phyloP scores from a whole-genome alignment of 37 sponge, comb jelly and placozoan genomes.

The Beroe ovata region DNA sequence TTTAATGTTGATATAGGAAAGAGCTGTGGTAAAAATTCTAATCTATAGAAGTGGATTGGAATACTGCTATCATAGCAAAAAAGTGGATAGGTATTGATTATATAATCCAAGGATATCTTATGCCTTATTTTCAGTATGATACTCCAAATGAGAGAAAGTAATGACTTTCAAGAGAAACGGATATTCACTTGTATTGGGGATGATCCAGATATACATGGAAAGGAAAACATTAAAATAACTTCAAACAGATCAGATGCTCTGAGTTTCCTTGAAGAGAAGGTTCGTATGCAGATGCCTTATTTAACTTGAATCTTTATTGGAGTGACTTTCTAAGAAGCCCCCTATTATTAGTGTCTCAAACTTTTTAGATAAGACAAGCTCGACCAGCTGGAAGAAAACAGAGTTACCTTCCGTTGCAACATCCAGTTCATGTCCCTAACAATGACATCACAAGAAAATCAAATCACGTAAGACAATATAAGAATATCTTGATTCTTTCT shows the following conservation, averaged over 20 bases:
- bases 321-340: not conserved
- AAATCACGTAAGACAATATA: conserved; percentile 34
- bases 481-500: not conserved
- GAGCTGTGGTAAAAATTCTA: no score
- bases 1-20: not conserved
- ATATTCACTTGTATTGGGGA: conserved; percentile 33
- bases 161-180: not conserved
- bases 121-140: conserved; percentile 24
- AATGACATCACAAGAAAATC: conserved; percentile 26
- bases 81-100: no score
- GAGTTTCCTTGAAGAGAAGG: conserved; percentile 34
- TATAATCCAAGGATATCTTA: no score
- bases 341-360: no score
- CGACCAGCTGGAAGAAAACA: conserved; percentile 50
- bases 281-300: no score
- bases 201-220: not conserved
- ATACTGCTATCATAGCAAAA: no score
- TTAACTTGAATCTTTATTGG: not conserved
- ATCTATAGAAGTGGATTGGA: no score
- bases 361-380: conserved; percentile 21
- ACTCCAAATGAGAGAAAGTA: not conserved
- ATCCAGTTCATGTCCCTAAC: conserved; percentile 56
- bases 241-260: conserved; percentile 12
- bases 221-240: conserved; percentile 33
- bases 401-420: conserved; percentile 45